Conservation (phyloP, 1,140 invertebrate genomes). For the Cydia fagiglandana region DNA sequence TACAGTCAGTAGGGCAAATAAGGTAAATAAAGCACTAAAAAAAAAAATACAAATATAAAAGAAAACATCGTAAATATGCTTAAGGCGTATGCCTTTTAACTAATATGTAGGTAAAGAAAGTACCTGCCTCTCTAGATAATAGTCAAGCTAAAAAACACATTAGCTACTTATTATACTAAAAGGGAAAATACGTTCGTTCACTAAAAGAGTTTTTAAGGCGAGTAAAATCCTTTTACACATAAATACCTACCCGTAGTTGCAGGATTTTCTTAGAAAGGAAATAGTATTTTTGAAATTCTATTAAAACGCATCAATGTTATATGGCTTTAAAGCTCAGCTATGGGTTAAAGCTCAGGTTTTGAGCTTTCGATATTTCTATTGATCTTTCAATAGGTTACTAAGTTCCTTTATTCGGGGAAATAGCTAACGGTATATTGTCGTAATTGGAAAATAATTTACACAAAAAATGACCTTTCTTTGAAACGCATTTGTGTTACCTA, state of each 20-base stretch:
- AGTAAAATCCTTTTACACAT: not conserved
- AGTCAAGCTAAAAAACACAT: not conserved
- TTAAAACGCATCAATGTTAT: not conserved
- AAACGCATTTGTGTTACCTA: too few relatives aligned
- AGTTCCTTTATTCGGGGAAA: too few relatives aligned
- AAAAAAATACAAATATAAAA: too few relatives aligned
- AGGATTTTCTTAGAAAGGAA: not conserved
- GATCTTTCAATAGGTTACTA: not conserved
- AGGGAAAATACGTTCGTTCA: not conserved
- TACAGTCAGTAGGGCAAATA: too few relatives aligned
- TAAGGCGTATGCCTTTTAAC: too few relatives aligned
- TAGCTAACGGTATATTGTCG: too few relatives aligned
- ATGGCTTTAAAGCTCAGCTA: not conserved
- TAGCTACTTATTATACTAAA: not conserved
- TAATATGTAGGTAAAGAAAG: too few relatives aligned
- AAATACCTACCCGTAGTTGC: not conserved
- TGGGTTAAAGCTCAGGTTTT: not conserved
- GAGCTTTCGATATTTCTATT: conserved; percentile 1
- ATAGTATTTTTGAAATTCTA: not conserved
- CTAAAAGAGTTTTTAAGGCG: not conserved
- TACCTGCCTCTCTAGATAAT: too few relatives aligned
- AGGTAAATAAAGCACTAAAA: too few relatives aligned
- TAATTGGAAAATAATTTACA: too few relatives aligned
- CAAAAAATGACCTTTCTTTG: too few relatives aligned
- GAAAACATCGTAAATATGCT: too few relatives aligned